phyloP scores from a whole-genome alignment of 2,888 invertebrate genomes.

The Phorcus lineatus region DNA sequence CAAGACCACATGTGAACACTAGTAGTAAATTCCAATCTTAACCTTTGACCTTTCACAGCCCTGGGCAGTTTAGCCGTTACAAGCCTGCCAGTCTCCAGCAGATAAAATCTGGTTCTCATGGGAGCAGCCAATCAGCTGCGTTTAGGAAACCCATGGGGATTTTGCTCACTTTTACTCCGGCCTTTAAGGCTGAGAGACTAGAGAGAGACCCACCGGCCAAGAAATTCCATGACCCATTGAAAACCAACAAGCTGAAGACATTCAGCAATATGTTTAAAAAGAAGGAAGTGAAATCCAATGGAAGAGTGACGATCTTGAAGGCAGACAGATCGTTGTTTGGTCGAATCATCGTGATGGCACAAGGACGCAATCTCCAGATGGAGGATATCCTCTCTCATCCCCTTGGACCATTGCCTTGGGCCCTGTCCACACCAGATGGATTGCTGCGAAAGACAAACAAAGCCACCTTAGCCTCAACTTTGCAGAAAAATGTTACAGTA shows the following conservation, averaged over 20 bases:
- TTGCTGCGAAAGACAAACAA: conserved; percentile 39
- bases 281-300: neutral
- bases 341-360: neutral
- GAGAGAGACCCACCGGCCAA: neutral
- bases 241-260: neutral
- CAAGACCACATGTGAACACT: no score
- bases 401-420: conserved; percentile 37
- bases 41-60: no score
- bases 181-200: neutral
- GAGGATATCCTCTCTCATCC: neutral
- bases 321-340: neutral
- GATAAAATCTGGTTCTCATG: no score
- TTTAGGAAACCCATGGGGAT: no score
- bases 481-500: conserved; percentile 34
- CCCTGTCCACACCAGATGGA: conserved; percentile 38
- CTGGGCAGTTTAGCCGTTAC: no score
- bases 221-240: conserved; percentile 10
- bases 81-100: no score
- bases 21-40: no score
- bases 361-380: neutral
- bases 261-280: neutral
- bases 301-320: neutral
- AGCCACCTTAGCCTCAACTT: conserved; percentile 27
- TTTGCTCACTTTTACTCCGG: no score
- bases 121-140: no score